phyloP scores from a whole-genome alignment of 2,113 vertebrate genomes.

The Ictalurus furcatus region DNA sequence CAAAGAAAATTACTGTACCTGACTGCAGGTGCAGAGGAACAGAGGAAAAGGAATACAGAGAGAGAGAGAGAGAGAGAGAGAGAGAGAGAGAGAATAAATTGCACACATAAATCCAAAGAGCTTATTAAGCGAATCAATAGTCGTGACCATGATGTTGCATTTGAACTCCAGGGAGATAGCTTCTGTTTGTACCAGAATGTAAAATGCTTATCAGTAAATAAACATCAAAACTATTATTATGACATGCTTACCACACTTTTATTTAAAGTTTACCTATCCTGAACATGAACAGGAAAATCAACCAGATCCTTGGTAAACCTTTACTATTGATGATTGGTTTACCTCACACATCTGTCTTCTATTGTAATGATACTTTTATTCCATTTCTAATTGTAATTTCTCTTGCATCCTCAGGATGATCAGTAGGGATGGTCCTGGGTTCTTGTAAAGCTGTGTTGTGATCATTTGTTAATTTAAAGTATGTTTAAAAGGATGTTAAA shows the following conservation, averaged over 20 bases:
- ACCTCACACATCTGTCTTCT: background rate
- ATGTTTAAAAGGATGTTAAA: background rate
- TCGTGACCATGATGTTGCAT: constrained; percentile 10
- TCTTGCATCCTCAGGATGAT: background rate
- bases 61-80: constrained; percentile 1
- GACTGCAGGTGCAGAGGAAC: constrained; percentile 18
- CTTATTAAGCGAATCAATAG: background rate
- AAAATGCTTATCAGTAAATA: background rate
- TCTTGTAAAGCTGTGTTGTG: background rate
- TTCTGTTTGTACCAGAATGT: background rate
- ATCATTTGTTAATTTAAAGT: background rate
- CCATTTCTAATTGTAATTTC: background rate
- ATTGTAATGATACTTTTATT: background rate
- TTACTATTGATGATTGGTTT: background rate
- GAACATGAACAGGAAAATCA: background rate
- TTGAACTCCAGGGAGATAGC: background rate
- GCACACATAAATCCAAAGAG: background rate
- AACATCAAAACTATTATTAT: background rate
- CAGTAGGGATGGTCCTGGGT: no score
- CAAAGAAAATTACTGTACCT: constrained; percentile 46
- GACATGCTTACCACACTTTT: background rate
- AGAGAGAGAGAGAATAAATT: background rate
- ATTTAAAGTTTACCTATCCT: background rate
- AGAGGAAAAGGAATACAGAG: background rate
- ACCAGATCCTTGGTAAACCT: background rate